Percentiles rank a stretch among this genome's conserved stretches.
phyloP scores from a whole-genome alignment of 2,888 invertebrate genomes.

The Chrysolina haemoptera region DNA sequence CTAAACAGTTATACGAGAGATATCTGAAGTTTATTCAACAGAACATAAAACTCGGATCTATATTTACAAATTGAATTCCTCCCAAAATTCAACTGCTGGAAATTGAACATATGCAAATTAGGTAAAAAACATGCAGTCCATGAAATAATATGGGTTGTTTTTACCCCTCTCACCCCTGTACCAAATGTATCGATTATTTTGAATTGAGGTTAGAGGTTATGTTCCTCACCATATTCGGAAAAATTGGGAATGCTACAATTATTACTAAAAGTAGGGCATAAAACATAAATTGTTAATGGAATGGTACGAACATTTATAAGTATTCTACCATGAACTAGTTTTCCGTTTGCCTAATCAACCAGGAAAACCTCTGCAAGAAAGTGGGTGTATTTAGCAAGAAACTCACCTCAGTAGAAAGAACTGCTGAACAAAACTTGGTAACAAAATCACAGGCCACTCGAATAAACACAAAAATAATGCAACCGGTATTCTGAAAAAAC shows the following conservation, averaged over 20 bases:
- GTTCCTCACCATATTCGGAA: neutral
- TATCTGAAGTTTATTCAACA: too few species aligned
- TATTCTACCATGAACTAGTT: neutral
- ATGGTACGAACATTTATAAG: neutral
- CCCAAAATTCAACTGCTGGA: too few species aligned
- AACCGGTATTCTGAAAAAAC: neutral
- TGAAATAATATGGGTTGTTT: neutral
- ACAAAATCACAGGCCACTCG: neutral
- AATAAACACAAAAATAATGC: slow-evolving; percentile 2
- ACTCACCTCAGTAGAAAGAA: neutral
- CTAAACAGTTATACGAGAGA: too few species aligned
- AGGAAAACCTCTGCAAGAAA: neutral
- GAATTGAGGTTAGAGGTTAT: slow-evolving; percentile 18
- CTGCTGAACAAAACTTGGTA: neutral
- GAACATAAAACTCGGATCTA: too few species aligned
- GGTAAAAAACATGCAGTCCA: too few species aligned
- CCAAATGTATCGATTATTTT: neutral
- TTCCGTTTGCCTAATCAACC: neutral
- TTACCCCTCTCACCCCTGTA: neutral
- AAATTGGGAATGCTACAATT: too few species aligned
- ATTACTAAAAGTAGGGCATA: too few species aligned
- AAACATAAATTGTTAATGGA: too few species aligned
- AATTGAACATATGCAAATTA: too few species aligned
- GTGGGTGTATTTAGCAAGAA: neutral
- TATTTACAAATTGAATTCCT: too few species aligned